phyloP scores from a whole-genome alignment of 2,797 vertebrate genomes.

The Lacerta bilineata region DNA sequence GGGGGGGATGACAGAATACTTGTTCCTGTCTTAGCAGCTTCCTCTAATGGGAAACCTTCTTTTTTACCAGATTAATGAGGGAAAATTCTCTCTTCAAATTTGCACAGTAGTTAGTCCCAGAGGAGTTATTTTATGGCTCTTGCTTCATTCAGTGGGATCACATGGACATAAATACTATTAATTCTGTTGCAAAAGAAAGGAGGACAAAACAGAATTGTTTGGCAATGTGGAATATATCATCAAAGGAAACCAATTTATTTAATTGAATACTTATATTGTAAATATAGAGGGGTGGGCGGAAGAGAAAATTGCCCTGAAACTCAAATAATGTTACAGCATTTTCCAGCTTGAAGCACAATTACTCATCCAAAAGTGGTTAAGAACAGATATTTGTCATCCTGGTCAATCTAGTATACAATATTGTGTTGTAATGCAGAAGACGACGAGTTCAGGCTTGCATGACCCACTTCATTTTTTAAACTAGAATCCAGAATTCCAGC shows the following conservation, averaged over 20 bases:
- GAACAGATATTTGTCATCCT: background rate
- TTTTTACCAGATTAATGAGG: conserved; percentile 13
- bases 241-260: background rate
- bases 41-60: conserved; percentile 15
- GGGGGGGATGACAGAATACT: background rate
- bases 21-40: background rate
- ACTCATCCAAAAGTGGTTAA: background rate
- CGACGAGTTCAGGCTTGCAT: background rate
- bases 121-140: conserved; percentile 15
- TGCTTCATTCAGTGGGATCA: background rate
- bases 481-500: too few relatives aligned
- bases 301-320: background rate
- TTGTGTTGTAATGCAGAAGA: background rate
- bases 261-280: conserved; percentile 14
- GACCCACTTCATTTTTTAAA: background rate
- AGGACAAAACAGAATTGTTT: background rate
- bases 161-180: background rate
- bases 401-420: background rate
- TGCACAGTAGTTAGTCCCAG: conserved; percentile 17
- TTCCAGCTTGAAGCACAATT: background rate
- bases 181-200: conserved; percentile 1
- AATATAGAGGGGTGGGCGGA: background rate
- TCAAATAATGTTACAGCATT: background rate
- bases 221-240: background rate
- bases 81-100: conserved; percentile 28